Percentiles rank a stretch among this genome's conserved stretches.
Evolutionary conservation across 2,888 invertebrate genomes (phyloP).

Genomic region (Netelia inedita): DNA sequence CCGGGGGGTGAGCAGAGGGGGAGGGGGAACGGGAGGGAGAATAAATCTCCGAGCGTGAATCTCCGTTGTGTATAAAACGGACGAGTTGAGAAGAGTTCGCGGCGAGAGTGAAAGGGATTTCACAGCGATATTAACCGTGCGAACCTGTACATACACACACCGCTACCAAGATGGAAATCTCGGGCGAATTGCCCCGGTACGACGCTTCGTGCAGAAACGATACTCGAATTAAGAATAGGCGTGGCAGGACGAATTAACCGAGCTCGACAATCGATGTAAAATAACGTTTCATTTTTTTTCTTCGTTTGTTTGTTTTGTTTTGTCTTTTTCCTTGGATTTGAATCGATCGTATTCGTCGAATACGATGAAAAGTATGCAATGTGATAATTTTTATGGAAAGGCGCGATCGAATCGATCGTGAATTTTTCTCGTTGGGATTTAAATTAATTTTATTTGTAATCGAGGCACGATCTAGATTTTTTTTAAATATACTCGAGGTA

Average conservation of each 20-base stretch:
- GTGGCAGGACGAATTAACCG: slow-evolving; percentile 4
- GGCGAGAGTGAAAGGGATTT: slow-evolving; percentile 62
- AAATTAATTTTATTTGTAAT: not conserved
- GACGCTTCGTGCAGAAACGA: not conserved
- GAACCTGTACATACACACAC: slow-evolving; percentile 4
- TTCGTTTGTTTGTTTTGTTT: too few relatives aligned
- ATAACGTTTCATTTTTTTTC: not conserved
- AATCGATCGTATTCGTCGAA: too few relatives aligned
- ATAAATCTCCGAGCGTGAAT: slow-evolving; percentile 34
- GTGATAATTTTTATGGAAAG: too few relatives aligned
- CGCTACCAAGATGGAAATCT: slow-evolving; percentile 26
- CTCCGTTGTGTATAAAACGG: not conserved
- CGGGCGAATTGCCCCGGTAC: slow-evolving; percentile 8
- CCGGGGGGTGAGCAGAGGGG: not conserved
- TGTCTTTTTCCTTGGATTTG: not conserved
- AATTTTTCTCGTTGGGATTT: too few relatives aligned
- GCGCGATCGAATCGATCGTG: too few relatives aligned
- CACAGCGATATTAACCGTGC: slow-evolving; percentile 23
- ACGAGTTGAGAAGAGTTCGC: slow-evolving; percentile 31
- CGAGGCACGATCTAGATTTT: not conserved
- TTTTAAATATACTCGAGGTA: slow-evolving; percentile 9
- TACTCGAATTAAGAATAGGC: slow-evolving; percentile 10
- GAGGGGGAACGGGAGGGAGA: not conserved
- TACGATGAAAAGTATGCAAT: too few relatives aligned
- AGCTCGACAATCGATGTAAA: slow-evolving; percentile 8